Conservation (phyloP, 1,140 invertebrate genomes). For the Tenebrio molitor region DNA sequence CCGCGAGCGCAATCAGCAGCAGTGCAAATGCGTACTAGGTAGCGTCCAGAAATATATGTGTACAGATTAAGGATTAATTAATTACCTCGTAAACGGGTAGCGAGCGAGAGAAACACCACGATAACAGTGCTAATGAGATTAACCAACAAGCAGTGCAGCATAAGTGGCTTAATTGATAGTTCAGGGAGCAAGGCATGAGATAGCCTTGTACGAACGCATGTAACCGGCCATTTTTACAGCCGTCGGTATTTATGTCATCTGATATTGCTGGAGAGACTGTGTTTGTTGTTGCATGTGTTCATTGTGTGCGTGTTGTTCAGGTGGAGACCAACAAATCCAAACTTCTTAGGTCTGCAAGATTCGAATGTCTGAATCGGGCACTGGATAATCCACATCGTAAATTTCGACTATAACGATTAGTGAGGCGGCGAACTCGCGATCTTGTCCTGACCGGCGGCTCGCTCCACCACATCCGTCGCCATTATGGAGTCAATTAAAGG, state of each 20-base stretch:
- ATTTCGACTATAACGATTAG: constrained; percentile 51
- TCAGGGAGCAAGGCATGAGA: constrained; percentile 55
- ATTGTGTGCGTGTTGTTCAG: constrained; percentile 17
- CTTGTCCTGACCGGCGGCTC: constrained; percentile 40
- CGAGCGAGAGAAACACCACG: constrained; percentile 61
- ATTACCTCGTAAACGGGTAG: constrained; percentile 62
- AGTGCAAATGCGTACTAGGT: constrained; percentile 43
- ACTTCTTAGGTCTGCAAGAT: too few species aligned
- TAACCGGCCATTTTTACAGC: constrained; percentile 55
- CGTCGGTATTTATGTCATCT: constrained; percentile 58
- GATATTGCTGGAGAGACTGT: constrained; percentile 46
- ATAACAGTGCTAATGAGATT: constrained; percentile 64
- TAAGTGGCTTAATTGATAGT: constrained; percentile 61
- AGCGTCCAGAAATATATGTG: constrained; percentile 56
- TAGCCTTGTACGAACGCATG: constrained; percentile 61
- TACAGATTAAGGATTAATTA: constrained; percentile 64
- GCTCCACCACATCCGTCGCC: constrained; percentile 51
- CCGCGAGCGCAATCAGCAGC: constrained; percentile 49
- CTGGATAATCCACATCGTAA: constrained; percentile 29
- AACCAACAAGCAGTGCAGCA: constrained; percentile 58
- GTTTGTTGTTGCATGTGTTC: constrained; percentile 34
- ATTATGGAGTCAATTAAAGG: constrained; percentile 60
- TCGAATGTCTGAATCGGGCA: constrained; percentile 21
- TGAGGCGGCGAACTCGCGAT: constrained; percentile 38
- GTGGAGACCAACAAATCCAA: not conserved